phyloP scores from a whole-genome alignment of 2,888 invertebrate genomes.

The Drosophila macrospina region DNA sequence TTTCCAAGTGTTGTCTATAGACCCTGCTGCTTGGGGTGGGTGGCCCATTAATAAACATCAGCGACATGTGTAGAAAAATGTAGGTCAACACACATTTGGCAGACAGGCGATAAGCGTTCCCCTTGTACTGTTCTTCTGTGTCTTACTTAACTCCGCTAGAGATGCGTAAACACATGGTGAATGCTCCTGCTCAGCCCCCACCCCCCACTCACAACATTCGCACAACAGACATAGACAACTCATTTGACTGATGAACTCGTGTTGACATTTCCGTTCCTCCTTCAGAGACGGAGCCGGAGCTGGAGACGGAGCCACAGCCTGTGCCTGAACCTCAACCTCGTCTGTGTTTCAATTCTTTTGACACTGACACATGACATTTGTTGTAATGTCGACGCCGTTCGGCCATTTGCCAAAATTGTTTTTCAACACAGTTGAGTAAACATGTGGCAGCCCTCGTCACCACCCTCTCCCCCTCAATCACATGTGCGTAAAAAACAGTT shows the following conservation, averaged over 20 bases:
- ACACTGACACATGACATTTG: conserved; percentile 82
- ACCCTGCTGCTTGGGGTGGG: conserved; percentile 9
- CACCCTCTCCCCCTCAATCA: conserved; percentile 24
- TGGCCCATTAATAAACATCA: conserved; percentile 73
- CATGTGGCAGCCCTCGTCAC: conserved; percentile 61
- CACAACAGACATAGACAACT: conserved; percentile 71
- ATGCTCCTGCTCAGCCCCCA: background rate
- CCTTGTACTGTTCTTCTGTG: conserved; percentile 18
- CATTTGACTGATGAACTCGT: conserved; percentile 84
- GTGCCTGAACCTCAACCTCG: conserved; percentile 25
- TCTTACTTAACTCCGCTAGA: conserved; percentile 55
- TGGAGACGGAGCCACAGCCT: conserved; percentile 23
- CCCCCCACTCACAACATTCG: background rate
- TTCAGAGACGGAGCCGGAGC: conserved; percentile 15
- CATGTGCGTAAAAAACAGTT: conserved; percentile 59
- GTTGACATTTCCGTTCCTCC: conserved; percentile 78
- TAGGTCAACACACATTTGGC: conserved; percentile 66
- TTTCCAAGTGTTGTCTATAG: conserved; percentile 43
- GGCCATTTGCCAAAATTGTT: conserved; percentile 83
- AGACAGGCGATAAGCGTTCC: conserved; percentile 35
- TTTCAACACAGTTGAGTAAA: conserved; percentile 84
- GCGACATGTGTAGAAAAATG: conserved; percentile 63
- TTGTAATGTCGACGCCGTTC: conserved; percentile 66
- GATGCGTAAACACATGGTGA: conserved; percentile 61
- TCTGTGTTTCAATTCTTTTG: conserved; percentile 73